Evolutionary conservation across 2,888 invertebrate genomes (phyloP).

Genomic region (Diaprepes abbreviatus): DNA sequence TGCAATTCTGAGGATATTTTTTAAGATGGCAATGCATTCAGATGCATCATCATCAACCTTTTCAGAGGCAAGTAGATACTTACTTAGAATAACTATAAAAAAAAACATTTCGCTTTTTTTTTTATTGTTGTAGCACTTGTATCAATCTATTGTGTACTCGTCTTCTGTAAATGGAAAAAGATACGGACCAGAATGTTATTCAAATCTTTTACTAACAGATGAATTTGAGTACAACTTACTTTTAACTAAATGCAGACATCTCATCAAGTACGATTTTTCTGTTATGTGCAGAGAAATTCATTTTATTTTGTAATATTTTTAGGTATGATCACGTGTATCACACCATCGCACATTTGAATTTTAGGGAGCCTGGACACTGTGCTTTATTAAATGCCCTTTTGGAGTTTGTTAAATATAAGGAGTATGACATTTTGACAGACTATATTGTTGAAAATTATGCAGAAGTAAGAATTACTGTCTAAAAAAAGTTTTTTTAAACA

Average conservation of each 20-base stretch:
- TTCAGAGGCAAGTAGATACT: constrained; percentile 39
- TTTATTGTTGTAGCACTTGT: constrained; percentile 51
- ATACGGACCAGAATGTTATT: constrained; percentile 53
- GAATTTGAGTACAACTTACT: constrained; percentile 54
- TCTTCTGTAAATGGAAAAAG: constrained; percentile 46
- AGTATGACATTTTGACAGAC: constrained; percentile 44
- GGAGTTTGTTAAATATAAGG: constrained; percentile 51
- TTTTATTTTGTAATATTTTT: constrained; percentile 30
- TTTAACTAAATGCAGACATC: constrained; percentile 49
- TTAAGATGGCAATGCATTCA: constrained; percentile 53
- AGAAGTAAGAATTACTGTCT: constrained; percentile 42
- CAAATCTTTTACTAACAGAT: constrained; percentile 51
- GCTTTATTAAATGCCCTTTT: constrained; percentile 52
- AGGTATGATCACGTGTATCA: constrained; percentile 51
- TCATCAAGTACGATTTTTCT: constrained; percentile 49
- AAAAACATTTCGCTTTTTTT: background rate
- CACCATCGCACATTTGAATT: constrained; percentile 50
- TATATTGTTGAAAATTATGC: constrained; percentile 51
- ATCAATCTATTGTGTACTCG: constrained; percentile 47
- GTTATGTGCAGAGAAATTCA: background rate
- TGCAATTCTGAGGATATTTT: constrained; percentile 52
- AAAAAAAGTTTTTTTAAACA: background rate
- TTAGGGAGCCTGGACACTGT: constrained; percentile 49
- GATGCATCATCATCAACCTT: constrained; percentile 51
- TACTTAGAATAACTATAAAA: background rate